Conservation (phyloP, 2,113 vertebrate species). For the Suricata suricatta region DNA sequence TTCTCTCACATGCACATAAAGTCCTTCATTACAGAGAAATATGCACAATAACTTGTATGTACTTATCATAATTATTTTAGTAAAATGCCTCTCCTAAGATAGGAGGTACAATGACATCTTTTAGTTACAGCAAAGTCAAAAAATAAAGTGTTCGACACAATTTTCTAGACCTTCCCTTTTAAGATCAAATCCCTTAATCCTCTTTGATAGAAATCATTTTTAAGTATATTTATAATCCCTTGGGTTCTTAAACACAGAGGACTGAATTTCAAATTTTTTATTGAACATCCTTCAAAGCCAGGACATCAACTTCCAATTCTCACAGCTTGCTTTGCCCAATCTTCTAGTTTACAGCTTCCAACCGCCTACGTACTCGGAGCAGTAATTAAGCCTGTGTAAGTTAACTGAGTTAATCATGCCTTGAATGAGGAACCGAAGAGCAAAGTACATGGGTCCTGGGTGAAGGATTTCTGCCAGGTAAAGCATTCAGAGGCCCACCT, state of each 20-base stretch:
- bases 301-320: too few relatives aligned
- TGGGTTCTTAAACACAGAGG: background rate
- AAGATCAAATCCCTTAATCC: background rate
- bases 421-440: background rate
- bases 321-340: background rate
- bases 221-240: background rate
- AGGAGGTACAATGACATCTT: background rate
- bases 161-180: constrained; percentile 7
- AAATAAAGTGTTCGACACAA: background rate
- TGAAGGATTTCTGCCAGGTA: background rate
- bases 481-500: background rate
- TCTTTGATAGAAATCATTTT: constrained; percentile 11
- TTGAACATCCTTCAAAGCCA: background rate
- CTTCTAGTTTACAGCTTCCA: background rate
- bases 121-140: constrained; percentile 16
- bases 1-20: background rate
- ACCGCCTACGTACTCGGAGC: background rate
- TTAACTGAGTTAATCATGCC: constrained; percentile 6
- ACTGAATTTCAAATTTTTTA: background rate
- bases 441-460: background rate
- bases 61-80: constrained; percentile 7
- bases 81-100: background rate
- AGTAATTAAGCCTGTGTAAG: background rate
- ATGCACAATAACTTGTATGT: background rate
- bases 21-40: constrained; percentile 16